Evolutionary conservation across 2,888 invertebrate species (phyloP).

Genomic region (Tiliacea citrago): DNA sequence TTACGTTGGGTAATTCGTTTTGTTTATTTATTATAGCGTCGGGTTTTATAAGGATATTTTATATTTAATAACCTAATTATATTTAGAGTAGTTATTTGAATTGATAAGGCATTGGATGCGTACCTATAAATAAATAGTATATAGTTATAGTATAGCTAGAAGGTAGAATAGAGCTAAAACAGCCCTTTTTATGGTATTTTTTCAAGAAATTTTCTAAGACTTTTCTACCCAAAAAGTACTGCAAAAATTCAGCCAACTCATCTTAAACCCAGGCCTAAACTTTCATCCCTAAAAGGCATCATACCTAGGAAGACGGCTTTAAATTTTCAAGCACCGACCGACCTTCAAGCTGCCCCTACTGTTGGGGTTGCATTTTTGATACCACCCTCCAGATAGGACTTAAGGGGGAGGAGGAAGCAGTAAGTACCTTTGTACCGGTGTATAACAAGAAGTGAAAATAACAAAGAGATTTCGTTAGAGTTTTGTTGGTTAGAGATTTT

Average conservation of each 20-base stretch:
- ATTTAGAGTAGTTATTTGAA: not conserved
- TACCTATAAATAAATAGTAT: not conserved
- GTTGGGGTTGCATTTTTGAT: constrained; percentile 55
- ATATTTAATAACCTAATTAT: constrained; percentile 31
- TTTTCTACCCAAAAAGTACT: not conserved
- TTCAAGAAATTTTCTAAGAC: not conserved
- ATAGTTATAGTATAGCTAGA: too few species aligned
- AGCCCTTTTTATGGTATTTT: not conserved
- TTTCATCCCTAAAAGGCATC: not conserved
- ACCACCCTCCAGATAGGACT: constrained; percentile 41
- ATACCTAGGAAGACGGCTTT: constrained; percentile 19
- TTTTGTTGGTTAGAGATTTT: constrained; percentile 8
- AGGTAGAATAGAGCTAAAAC: too few species aligned
- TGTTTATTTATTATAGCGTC: constrained; percentile 38
- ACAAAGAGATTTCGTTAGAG: constrained; percentile 28
- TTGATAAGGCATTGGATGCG: not conserved
- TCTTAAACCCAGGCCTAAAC: constrained; percentile 3
- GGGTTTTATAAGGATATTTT: constrained; percentile 20
- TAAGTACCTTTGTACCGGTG: constrained; percentile 14
- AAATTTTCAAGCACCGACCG: constrained; percentile 49
- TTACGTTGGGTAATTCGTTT: constrained; percentile 35
- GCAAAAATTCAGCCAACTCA: constrained; percentile 2
- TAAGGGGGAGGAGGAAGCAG: constrained; percentile 10
- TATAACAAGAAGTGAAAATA: constrained; percentile 23
- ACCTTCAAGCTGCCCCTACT: constrained; percentile 24